Evolutionary conservation across 2,888 invertebrate species (phyloP).

Genomic region (Drosophila falleni): DNA sequence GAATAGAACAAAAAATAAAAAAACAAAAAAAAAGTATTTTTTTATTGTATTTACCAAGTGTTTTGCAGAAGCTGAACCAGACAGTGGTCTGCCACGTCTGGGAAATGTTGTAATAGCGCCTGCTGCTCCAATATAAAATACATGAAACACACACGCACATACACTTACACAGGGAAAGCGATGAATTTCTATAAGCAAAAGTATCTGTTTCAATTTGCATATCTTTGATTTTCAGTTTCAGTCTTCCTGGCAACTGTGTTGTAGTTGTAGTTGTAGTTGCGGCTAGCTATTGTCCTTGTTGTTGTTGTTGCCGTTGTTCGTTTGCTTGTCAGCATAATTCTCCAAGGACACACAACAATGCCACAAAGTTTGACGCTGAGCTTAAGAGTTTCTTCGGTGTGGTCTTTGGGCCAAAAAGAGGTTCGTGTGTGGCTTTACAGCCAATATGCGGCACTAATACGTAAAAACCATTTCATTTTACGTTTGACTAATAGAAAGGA

Average conservation of each 20-base stretch:
- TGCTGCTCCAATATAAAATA: slow-evolving; percentile 64
- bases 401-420: slow-evolving; percentile 9
- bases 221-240: slow-evolving; percentile 75
- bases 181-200: slow-evolving; percentile 48
- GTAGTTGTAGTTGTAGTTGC: slow-evolving; percentile 50
- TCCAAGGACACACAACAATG: slow-evolving; percentile 68
- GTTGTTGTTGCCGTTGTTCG: slow-evolving; percentile 17
- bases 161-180: background rate
- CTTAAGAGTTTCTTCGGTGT: slow-evolving; percentile 62
- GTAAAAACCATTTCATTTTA: slow-evolving; percentile 75
- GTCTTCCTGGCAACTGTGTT: slow-evolving; percentile 35
- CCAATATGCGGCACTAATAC: slow-evolving; percentile 75
- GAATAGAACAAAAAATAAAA: slow-evolving; percentile 25
- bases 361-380: slow-evolving; percentile 62
- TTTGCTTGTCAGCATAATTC: slow-evolving; percentile 61
- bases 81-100: slow-evolving; percentile 53
- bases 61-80: slow-evolving; percentile 39
- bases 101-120: slow-evolving; percentile 77
- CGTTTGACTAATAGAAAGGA: slow-evolving; percentile 81
- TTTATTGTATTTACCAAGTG: slow-evolving; percentile 62
- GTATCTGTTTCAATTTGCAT: slow-evolving; percentile 82
- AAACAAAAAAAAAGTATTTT: slow-evolving; percentile 12
- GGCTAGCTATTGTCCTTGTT: slow-evolving; percentile 32
- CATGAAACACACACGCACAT: slow-evolving; percentile 51
- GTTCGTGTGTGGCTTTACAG: slow-evolving; percentile 63